phyloP scores from a whole-genome alignment of 2,797 vertebrate species.

The Molothrus aeneus region DNA sequence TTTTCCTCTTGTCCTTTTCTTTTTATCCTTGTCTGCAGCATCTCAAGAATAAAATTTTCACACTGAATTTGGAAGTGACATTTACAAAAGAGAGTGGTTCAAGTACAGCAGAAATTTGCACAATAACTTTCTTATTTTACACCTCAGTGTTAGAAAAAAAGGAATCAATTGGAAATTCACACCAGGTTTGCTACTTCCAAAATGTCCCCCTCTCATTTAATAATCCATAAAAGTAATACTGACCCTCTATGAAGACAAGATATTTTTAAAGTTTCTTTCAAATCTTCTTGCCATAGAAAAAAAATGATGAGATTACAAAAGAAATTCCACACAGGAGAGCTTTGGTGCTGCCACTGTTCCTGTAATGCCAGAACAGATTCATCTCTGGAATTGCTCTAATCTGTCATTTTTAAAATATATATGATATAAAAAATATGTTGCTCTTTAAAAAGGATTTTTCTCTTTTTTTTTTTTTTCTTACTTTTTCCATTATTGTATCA shows the following conservation, averaged over 20 bases:
- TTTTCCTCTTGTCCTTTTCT: not conserved
- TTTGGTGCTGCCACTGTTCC: not conserved
- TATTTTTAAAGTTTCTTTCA: constrained; percentile 5
- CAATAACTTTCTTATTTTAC: not conserved
- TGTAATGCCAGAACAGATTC: not conserved
- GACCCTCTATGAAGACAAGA: not conserved
- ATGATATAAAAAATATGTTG: not conserved
- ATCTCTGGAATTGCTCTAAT: constrained; percentile 5
- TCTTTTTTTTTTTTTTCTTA: not conserved
- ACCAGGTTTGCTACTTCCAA: constrained; percentile 28
- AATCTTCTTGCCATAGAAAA: not conserved
- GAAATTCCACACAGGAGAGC: not conserved
- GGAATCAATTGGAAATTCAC: not conserved
- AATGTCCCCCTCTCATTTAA: constrained; percentile 11
- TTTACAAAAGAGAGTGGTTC: not conserved
- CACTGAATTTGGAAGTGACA: not conserved
- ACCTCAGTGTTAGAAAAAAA: not conserved
- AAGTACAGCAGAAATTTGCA: not conserved
- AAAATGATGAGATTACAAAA: not conserved
- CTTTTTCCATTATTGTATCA: not conserved
- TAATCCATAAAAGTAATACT: not conserved
- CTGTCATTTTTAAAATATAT: not conserved
- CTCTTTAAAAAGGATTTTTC: not conserved
- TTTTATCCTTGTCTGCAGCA: not conserved
- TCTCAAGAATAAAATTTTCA: not conserved